These are phyloP conservation scores for Pseudochromis fuscus DNA, from an alignment of 2,797 vertebrate species.

Conservation along the genomic window DNA sequence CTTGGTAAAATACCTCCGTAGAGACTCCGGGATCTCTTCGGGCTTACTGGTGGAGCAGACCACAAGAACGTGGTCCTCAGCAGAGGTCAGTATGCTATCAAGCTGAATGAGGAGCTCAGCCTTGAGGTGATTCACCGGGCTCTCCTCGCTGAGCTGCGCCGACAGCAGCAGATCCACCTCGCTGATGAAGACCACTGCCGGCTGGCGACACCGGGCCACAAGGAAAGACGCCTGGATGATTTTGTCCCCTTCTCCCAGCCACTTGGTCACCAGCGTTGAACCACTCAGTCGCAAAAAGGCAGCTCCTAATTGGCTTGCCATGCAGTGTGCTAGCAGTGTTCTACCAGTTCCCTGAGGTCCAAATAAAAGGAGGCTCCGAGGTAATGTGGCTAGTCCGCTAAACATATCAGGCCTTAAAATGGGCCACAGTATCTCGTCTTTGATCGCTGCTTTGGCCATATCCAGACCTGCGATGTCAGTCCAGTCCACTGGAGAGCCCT, in stretches of 20 bases:
- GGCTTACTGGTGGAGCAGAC: slow-evolving; percentile 99
- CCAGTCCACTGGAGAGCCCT: slow-evolving; percentile 97
- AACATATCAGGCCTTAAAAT: slow-evolving; percentile 98
- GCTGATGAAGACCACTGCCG: slow-evolving; percentile 96
- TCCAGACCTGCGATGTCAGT: slow-evolving; percentile 98
- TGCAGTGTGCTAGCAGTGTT: slow-evolving; percentile 95
- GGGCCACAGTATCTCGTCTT: slow-evolving; percentile 99
- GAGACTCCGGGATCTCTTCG: slow-evolving; percentile 97
- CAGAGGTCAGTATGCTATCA: slow-evolving; percentile 94
- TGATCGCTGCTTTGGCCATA: slow-evolving; percentile 95
- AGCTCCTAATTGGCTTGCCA: slow-evolving; percentile 97
- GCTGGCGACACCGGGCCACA: slow-evolving; percentile 96
- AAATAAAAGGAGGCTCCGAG: slow-evolving; percentile 97
- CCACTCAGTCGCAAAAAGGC: slow-evolving; percentile 93
- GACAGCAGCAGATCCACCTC: slow-evolving; percentile 97
- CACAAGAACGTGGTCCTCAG: slow-evolving; percentile 96
- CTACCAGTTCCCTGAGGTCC: slow-evolving; percentile 98
- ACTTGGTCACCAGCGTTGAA: slow-evolving; percentile 96
- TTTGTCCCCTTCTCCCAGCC: slow-evolving; percentile 97
- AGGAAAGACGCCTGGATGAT: slow-evolving; percentile 97
- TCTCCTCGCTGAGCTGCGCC: slow-evolving; percentile 93
- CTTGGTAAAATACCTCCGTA: slow-evolving; percentile 98
- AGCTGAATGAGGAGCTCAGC: slow-evolving; percentile 98
- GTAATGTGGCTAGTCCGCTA: slow-evolving; percentile 93
- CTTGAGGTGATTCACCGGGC: slow-evolving; percentile 94